A percentile compares a stretch with the other conserved stretches of the same genome.
These are phyloP conservation scores for Tipula confusa DNA, from an alignment of 2,888 invertebrate species.

Conservation along the genomic window DNA sequence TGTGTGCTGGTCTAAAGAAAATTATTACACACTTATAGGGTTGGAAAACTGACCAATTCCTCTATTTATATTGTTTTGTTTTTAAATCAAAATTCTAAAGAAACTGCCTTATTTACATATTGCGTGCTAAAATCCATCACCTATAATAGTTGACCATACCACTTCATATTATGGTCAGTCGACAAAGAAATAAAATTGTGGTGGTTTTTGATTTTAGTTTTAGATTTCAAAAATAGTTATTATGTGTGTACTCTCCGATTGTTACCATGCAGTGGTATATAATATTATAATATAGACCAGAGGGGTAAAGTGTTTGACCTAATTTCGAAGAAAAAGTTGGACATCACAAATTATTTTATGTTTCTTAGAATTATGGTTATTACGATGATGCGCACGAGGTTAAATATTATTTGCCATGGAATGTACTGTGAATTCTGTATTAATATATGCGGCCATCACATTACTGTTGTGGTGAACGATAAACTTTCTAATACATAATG, in stretches of 20 bases:
- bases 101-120: neutral
- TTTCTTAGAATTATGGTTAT: neutral
- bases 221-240: neutral
- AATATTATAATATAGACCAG: neutral
- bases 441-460: too few species aligned
- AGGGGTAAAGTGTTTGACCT: neutral
- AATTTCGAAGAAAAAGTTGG: neutral
- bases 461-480: too few species aligned
- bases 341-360: neutral
- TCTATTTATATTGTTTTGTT: neutral
- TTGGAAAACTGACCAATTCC: neutral
- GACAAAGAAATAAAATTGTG: neutral
- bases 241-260: too few species aligned
- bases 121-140: neutral
- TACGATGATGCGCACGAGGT: neutral
- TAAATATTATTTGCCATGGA: neutral
- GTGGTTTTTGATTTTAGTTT: neutral
- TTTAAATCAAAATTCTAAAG: conserved; percentile 1
- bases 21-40: neutral
- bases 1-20: neutral
- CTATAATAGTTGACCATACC: neutral
- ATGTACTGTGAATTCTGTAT: too few species aligned
- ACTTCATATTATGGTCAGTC: neutral
- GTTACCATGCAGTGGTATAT: neutral
- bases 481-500: too few species aligned